Evolutionary conservation across 1,140 invertebrate genomes (phyloP).

Genomic region (Saccostrea echinata): DNA sequence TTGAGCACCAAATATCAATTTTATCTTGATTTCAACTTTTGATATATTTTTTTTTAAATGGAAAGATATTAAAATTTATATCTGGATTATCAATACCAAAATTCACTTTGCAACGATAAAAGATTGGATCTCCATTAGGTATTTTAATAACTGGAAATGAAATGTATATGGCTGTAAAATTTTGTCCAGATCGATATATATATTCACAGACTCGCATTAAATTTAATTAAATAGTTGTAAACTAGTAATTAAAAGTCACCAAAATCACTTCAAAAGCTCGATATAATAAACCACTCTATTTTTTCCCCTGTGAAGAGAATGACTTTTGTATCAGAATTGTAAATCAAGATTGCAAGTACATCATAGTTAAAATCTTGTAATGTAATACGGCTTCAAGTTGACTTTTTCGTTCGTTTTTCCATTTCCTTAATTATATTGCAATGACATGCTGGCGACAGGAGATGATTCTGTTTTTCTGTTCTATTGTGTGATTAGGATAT

Average conservation of each 20-base stretch:
- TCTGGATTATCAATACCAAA: not conserved
- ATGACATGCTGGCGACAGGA: not conserved
- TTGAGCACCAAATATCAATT: not conserved
- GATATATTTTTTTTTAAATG: slow-evolving; percentile 11
- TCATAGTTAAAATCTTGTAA: slow-evolving; percentile 8
- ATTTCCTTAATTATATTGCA: slow-evolving; percentile 36
- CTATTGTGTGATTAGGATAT: not conserved
- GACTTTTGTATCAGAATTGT: slow-evolving; percentile 16
- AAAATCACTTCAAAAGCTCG: not conserved
- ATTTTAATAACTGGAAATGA: slow-evolving; percentile 4
- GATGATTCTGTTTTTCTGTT: not conserved
- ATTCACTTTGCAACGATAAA: not conserved
- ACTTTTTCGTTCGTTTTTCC: slow-evolving; percentile 22
- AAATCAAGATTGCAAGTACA: slow-evolving; percentile 1
- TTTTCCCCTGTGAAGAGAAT: not conserved
- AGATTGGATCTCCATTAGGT: not conserved
- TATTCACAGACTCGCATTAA: slow-evolving; percentile 4
- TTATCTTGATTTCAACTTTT: not conserved
- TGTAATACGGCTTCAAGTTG: slow-evolving; percentile 8
- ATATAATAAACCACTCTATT: not conserved
- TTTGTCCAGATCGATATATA: not conserved
- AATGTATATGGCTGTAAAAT: slow-evolving; percentile 14
- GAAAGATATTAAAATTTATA: not conserved
- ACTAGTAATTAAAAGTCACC: not conserved
- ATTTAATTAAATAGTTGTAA: slow-evolving; percentile 19